These are phyloP conservation scores for Ptychobarbus kaznakovi DNA, from an alignment of 2,797 vertebrate genomes.

Conservation along the genomic window DNA sequence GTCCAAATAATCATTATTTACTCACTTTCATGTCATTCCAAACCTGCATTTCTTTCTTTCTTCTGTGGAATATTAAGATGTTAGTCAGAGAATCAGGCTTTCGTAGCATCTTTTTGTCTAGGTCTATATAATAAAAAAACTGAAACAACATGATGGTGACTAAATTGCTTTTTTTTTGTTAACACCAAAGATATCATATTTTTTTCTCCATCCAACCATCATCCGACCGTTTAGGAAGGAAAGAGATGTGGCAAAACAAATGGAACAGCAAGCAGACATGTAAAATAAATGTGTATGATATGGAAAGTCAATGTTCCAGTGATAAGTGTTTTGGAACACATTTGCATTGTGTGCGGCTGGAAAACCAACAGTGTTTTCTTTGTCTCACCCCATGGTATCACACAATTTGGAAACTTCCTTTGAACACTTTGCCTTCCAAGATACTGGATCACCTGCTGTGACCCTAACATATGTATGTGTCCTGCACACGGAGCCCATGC, in stretches of 20 bases:
- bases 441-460: background rate
- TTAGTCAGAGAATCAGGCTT: background rate
- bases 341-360: conserved; percentile 58
- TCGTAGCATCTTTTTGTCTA: background rate
- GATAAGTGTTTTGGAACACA: conserved; percentile 26
- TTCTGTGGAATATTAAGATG: too few relatives aligned
- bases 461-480: background rate
- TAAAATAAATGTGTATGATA: conserved; percentile 27
- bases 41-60: background rate
- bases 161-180: background rate
- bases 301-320: conserved; percentile 31
- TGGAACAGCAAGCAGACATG: conserved; percentile 12
- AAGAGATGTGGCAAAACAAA: background rate
- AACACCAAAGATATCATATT: background rate
- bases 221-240: background rate
- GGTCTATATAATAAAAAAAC: background rate
- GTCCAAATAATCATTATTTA: background rate
- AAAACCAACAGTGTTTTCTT: conserved; percentile 33
- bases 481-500: background rate
- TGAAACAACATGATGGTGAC: background rate
- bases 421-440: conserved; percentile 23
- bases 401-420: background rate
- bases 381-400: conserved; percentile 11
- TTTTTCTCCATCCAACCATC: background rate
- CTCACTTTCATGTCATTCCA: background rate